Percentiles rank a stretch among this genome's conserved stretches.
These are phyloP conservation scores for Serilophus lunatus DNA, from an alignment of 2,113 vertebrate genomes.

Conservation along the genomic window DNA sequence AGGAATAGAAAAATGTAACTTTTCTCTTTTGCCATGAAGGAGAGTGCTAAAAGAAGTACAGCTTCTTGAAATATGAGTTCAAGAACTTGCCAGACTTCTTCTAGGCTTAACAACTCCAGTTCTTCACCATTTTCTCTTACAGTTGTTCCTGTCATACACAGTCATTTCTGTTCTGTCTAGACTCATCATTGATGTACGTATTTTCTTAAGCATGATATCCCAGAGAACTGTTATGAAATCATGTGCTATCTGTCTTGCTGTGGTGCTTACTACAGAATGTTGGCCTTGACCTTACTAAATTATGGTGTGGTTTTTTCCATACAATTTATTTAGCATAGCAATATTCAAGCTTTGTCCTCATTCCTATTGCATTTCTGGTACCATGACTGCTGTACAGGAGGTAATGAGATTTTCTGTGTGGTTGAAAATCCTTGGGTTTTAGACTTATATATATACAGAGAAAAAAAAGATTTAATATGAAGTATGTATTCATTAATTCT, in stretches of 20 bases:
- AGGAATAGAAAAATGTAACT: background rate
- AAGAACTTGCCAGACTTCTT: background rate
- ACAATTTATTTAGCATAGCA: background rate
- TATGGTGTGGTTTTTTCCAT: background rate
- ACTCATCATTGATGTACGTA: background rate
- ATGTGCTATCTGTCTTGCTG: background rate
- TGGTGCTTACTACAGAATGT: background rate
- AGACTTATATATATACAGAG: background rate
- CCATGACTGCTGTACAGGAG: rapidly evolving
- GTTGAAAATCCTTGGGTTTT: background rate
- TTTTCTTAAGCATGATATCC: background rate
- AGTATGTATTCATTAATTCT: background rate
- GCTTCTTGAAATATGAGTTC: background rate
- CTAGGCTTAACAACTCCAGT: background rate
- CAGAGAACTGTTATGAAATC: background rate
- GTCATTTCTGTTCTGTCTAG: background rate
- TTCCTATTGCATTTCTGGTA: background rate
- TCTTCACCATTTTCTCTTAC: background rate
- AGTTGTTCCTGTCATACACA: background rate
- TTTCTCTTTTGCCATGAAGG: background rate
- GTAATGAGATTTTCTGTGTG: background rate
- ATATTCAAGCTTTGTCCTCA: background rate
- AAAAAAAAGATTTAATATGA: background rate
- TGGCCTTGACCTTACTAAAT: background rate
- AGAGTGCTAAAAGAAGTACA: background rate